A percentile compares a stretch with the other conserved stretches of the same genome.
Conservation (phyloP, 35 echinoderm and acorn worm species). For the Chiridota heheva region DNA sequence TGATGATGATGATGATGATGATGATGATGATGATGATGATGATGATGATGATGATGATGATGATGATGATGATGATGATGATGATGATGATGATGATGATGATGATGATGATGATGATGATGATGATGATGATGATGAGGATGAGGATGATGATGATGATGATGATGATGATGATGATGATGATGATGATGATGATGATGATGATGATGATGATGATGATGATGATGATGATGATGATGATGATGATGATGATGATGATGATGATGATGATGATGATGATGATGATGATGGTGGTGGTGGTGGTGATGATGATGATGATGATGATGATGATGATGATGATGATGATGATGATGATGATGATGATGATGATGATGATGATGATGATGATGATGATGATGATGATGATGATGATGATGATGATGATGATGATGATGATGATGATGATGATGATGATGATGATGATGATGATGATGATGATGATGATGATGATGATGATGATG, state of each 20-base stretch:
- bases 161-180: conserved; percentile 11
- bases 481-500: background rate
- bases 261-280: background rate
- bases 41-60: background rate
- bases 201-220: conserved; percentile 1
- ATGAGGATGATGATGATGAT: no score
- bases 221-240: conserved; percentile 11
- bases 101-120: background rate
- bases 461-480: background rate
- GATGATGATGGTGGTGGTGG: background rate
- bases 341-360: background rate
- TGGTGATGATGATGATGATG: background rate
- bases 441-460: background rate
- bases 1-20: background rate
- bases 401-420: background rate
- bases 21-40: background rate
- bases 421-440: background rate
- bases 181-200: background rate
- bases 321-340: conserved; percentile 7
- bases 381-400: background rate
- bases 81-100: conserved; percentile 2
- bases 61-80: conserved; percentile 9
- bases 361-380: background rate
- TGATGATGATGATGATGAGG: background rate
- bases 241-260: background rate